phyloP scores from a whole-genome alignment of 2,113 vertebrate species.

The Platycercus adscitus region DNA sequence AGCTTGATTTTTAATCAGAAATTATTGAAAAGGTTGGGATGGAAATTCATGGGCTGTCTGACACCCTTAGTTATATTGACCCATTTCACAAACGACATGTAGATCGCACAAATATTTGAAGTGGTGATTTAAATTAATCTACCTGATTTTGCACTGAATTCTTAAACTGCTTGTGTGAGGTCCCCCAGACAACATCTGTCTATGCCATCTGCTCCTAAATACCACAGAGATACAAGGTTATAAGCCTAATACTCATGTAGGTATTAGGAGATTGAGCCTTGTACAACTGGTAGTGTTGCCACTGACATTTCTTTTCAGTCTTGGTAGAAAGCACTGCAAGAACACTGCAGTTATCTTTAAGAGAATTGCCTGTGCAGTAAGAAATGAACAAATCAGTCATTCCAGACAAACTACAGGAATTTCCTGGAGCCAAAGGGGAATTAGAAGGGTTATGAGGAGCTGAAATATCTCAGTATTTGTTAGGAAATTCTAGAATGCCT shows the following conservation, averaged over 20 bases:
- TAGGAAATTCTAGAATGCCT: neutral
- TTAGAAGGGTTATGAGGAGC: neutral
- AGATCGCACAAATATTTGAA: neutral
- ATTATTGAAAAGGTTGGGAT: neutral
- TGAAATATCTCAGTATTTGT: neutral
- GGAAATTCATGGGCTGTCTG: neutral
- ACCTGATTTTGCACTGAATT: neutral
- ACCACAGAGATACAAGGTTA: neutral
- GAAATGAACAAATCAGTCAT: neutral
- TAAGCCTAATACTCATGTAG: neutral
- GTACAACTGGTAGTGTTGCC: neutral
- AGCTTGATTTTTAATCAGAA: neutral
- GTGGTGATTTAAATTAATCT: neutral
- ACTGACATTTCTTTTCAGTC: neutral
- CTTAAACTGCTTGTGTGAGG: fast-evolving
- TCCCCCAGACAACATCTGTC: neutral
- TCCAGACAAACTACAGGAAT: neutral
- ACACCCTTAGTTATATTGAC: neutral
- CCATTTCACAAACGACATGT: neutral
- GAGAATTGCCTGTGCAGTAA: neutral
- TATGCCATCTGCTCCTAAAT: neutral
- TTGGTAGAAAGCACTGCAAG: neutral
- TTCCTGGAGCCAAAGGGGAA: neutral
- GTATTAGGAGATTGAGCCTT: neutral
- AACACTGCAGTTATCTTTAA: neutral